Percentiles rank a stretch among this genome's conserved stretches.
phyloP scores from a whole-genome alignment of 2,113 vertebrate species.

The Mastomys coucha region DNA sequence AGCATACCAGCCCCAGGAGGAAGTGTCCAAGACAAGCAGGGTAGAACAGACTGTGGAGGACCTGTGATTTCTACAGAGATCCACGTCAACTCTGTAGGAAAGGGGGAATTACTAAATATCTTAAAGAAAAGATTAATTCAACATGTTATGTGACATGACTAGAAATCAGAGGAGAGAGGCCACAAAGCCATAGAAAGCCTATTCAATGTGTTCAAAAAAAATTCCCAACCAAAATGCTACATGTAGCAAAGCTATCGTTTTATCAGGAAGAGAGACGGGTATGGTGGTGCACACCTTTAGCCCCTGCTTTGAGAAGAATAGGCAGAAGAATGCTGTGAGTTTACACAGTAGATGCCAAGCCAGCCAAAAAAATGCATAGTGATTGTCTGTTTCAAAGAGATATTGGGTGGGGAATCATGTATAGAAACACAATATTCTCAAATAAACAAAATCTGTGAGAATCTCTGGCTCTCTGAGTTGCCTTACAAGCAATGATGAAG shows the following conservation, averaged over 20 bases:
- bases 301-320: neutral
- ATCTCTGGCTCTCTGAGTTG: neutral
- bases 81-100: neutral
- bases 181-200: neutral
- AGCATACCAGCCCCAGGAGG: neutral
- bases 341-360: neutral
- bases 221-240: neutral
- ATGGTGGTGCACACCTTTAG: too few species aligned
- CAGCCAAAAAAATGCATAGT: neutral
- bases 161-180: neutral
- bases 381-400: neutral
- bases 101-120: neutral
- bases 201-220: neutral
- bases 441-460: slow-evolving; percentile 1
- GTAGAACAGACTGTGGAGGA: too few species aligned
- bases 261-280: neutral
- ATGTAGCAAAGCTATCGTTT: neutral
- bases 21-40: neutral
- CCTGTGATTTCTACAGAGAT: neutral
- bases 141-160: neutral
- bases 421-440: neutral
- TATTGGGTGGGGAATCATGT: neutral
- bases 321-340: neutral
- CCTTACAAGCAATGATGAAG: slow-evolving; percentile 3
- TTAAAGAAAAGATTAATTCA: neutral